Conservation (phyloP, 1,140 invertebrate genomes). For the Bombyx mori region DNA sequence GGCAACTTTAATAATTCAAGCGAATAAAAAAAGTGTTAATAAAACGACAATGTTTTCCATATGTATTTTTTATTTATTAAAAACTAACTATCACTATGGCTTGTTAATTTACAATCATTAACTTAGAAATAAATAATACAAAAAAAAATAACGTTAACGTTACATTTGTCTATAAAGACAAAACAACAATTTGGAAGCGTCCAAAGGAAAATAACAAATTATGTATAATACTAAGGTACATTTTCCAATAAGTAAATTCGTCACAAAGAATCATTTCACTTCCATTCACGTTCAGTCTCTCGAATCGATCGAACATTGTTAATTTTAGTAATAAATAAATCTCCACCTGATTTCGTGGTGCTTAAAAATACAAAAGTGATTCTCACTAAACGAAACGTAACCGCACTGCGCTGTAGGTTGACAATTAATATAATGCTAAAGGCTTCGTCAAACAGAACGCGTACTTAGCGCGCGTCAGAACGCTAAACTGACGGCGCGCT, state of each 20-base stretch:
- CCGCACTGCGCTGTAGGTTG: conserved; percentile 10
- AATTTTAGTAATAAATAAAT: conserved; percentile 2
- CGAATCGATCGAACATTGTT: conserved; percentile 2
- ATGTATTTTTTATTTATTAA: too few species aligned
- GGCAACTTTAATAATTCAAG: too few species aligned
- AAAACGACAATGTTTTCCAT: too few species aligned
- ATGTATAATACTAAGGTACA: conserved; percentile 33
- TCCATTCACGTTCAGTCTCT: conserved; percentile 6
- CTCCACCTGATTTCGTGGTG: neutral
- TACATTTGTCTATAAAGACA: conserved; percentile 37
- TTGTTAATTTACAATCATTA: conserved; percentile 67
- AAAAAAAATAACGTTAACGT: conserved; percentile 52
- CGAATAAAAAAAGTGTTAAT: too few species aligned
- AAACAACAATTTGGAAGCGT: conserved; percentile 51
- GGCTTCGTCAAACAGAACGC: neutral
- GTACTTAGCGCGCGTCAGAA: too few species aligned
- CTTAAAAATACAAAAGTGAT: conserved; percentile 1
- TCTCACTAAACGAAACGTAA: conserved; percentile 8
- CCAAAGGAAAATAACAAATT: conserved; percentile 29
- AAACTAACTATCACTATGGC: conserved; percentile 51
- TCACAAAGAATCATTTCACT: conserved; percentile 7
- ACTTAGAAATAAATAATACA: conserved; percentile 65
- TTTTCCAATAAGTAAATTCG: conserved; percentile 39
- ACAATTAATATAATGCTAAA: conserved; percentile 15
- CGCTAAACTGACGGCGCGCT: too few species aligned